A percentile compares a stretch with the other conserved stretches of the same genome.
Evolutionary conservation across 2,797 vertebrate species (phyloP).

Genomic region (Stomatorhinus walkeri): DNA sequence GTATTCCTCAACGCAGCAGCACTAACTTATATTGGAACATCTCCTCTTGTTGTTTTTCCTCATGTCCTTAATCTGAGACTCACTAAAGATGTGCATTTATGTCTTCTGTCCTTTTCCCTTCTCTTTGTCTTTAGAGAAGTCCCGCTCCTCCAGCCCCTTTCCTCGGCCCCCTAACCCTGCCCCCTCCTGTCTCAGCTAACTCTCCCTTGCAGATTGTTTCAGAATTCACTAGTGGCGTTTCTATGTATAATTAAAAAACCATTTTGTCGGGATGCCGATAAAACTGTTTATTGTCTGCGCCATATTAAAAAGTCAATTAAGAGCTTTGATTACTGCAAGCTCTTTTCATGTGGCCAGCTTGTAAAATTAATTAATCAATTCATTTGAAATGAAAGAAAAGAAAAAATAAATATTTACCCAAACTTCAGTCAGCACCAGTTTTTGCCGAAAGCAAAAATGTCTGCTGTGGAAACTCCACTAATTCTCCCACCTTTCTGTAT

Average conservation of each 20-base stretch:
- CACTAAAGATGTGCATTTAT: constrained; percentile 21
- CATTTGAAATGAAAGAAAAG: background rate
- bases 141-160: background rate
- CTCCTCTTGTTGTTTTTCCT: constrained; percentile 27
- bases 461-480: constrained; percentile 47
- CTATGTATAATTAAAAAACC: constrained; percentile 35
- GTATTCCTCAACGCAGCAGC: constrained; percentile 57
- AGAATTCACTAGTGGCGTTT: constrained; percentile 47
- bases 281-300: background rate
- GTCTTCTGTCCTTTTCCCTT: constrained; percentile 27
- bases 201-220: constrained; percentile 47
- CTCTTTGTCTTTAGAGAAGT: constrained; percentile 28
- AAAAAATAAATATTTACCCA: background rate
- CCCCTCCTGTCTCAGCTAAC: constrained; percentile 41
- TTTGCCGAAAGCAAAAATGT: constrained; percentile 12
- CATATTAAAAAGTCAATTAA: background rate
- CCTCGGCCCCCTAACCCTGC: background rate
- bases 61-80: constrained; percentile 14
- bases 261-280: background rate
- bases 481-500: constrained; percentile 39
- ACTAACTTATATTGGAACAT: constrained; percentile 56
- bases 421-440: background rate
- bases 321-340: background rate
- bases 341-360: background rate
- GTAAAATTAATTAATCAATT: background rate